Base-by-base conservation (phyloP, 53 echinoderm and acorn worm genomes). In the Patiria pectinifera region DNA sequence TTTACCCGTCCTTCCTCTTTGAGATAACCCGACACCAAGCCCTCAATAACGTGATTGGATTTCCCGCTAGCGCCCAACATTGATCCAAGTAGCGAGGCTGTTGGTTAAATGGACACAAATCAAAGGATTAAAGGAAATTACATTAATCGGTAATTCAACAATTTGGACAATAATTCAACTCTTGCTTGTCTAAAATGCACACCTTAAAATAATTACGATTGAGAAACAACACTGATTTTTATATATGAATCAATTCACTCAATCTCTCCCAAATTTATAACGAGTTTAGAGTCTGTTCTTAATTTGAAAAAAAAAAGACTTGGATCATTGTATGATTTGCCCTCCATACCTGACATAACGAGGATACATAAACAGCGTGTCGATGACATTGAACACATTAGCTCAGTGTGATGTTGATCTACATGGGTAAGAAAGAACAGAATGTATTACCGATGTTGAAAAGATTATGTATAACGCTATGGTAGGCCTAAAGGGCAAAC, bases 271-370 rank as follows among this genome's bases (percentile, higher is more conserved):
- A 53, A 53, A 53, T 8, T 53, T 5, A 53, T 53, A 53, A 8
- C 8, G 53, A 53, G 5, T 53, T 53, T 8, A 53, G 8, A 6
- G 8, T 6, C 8, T 53, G 53, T 53, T 53, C 6, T 5, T 1
- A 6, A 53, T 6, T 53, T 53, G 53, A 6, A 5, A 8, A 5
- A 8, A 5, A 53, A 53, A 35, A 35, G 35, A 35, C 35, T 35
- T 8, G 53, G 53, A 53, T 5, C 53, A 6, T 53, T 53, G 53
- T 53, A 5, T 53, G 53, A 53, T 44, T 78, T 48, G 87, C 59
- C 18, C 78, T 59, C 62, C 87, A 76, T 87, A 87, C 87, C 87
- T 87, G 87, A 77, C 78, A 87, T 87, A 43, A 87, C 69, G 76
- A 87, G 15, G 82, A 59, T n/a, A 49, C n/a, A 48, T 53, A 62